These are phyloP conservation scores for Acropora tenuis DNA, from an alignment of 64 coral and sea anemone species.

Conservation along the genomic window DNA sequence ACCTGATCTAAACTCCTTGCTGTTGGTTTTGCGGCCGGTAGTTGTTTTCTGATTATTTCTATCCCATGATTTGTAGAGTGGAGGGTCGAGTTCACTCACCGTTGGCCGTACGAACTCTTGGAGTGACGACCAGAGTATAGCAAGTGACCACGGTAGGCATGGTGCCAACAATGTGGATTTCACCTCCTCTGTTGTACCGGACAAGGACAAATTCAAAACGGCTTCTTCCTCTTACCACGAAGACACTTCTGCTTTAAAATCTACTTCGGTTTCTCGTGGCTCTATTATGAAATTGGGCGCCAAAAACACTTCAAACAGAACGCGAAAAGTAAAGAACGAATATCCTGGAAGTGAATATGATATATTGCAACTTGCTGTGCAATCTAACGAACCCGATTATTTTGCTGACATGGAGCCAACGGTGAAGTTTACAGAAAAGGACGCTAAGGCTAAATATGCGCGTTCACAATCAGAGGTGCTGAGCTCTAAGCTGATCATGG, in stretches of 20 bases:
- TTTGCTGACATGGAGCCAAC: constrained; percentile 85
- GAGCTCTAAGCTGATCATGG: constrained; percentile 57
- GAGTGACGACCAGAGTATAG: constrained; percentile 24
- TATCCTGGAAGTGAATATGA: constrained; percentile 76
- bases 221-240: neutral
- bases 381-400: constrained; percentile 68
- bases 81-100: constrained; percentile 17
- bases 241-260: neutral
- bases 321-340: neutral
- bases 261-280: constrained; percentile 8
- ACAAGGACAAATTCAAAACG: constrained; percentile 7
- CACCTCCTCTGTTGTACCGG: neutral
- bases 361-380: constrained; percentile 58
- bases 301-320: constrained; percentile 57
- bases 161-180: constrained; percentile 31
- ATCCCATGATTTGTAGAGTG: neutral
- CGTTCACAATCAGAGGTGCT: neutral
- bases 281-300: constrained; percentile 74
- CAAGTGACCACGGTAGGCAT: constrained; percentile 11
- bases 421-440: constrained; percentile 61
- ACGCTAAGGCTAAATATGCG: neutral
- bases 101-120: neutral
- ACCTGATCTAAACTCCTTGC: too few relatives aligned
- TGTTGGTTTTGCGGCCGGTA: too few relatives aligned
- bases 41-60: neutral